Evolutionary conservation across 64 coral and sea anemone species (phyloP).

Genomic region (Exaiptasia diaphana): DNA sequence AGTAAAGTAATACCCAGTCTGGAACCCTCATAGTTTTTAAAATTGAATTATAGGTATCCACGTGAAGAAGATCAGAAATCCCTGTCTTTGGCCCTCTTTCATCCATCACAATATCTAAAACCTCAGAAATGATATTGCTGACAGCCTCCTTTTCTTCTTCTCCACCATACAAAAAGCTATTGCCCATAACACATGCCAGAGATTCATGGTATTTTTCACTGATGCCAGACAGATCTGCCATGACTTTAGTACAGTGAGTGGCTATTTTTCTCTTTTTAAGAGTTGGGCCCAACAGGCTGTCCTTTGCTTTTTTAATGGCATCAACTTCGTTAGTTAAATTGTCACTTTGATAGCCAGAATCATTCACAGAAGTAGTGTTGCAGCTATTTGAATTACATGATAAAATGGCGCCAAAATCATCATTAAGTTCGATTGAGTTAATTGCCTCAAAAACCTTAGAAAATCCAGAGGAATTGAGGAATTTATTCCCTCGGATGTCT

Average conservation of each 20-base stretch:
- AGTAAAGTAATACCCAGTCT: conserved; percentile 27
- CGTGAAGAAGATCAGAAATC: not conserved
- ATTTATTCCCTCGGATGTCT: not conserved
- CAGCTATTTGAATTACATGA: conserved; percentile 31
- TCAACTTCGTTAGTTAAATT: too few species aligned
- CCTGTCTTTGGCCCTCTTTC: not conserved
- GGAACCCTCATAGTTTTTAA: conserved; percentile 1
- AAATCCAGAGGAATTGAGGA: conserved; percentile 3
- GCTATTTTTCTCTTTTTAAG: conserved; percentile 33
- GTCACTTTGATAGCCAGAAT: too few species aligned
- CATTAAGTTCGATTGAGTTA: conserved; percentile 1
- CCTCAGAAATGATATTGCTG: not conserved
- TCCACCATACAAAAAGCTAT: not conserved
- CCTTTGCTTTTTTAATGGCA: conserved; percentile 26
- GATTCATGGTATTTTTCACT: conserved; percentile 13
- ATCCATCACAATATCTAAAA: conserved; percentile 14
- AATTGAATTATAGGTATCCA: not conserved
- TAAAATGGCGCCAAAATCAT: not conserved
- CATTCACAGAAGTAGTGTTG: too few species aligned
- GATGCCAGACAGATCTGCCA: not conserved
- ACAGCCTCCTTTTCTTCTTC: not conserved
- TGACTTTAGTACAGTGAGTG: not conserved
- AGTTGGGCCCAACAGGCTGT: conserved; percentile 11
- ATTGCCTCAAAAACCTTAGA: not conserved
- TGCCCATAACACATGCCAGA: conserved; percentile 33